Evolutionary conservation across 2,113 vertebrate species (phyloP), one percentile per base, ranked within the genome.

Genomic region (Calypte anna): DNA sequence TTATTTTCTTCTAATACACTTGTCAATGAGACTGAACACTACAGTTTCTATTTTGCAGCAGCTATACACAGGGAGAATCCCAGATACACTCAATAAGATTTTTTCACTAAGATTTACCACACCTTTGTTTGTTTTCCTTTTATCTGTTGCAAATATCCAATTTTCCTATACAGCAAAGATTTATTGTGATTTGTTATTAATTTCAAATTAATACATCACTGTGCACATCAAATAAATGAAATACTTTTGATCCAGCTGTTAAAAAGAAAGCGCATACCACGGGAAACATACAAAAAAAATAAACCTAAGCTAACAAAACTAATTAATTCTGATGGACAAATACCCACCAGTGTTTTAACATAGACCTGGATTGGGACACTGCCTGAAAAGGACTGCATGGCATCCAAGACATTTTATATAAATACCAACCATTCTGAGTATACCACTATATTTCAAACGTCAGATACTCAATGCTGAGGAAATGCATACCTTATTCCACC

Each of bases 401-500:
- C 20, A 88, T 73, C 25, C 30, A 66, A 67, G 50, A 51, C 7
- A 40, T 55, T 79, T 92, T 72, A 59, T 53, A 21, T 11, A 51
- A 8, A 19, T 3, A 2, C 48, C 38, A 53, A 57, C 4, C 10
- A 30, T 48, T 68, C 25, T 4, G 8, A 84, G 17, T 7, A 66
- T 6, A 62, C 1, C 14, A 36, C 7, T 30, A 1, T 48, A 22
- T 82, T 83, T 88, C 54, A 44, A 64, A 8, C 7, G 31, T 51
- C 18, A 73, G 58, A 18, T 25, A 79, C 10, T 4, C 53, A 66
- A 3, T 7, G n/a, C 21, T 70, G 33, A 55, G 87, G 27, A 86
- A 89, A 83, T 5, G 10, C 93, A 77, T 70, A 99, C 99, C 98
- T 99, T 99, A 96, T 97, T 98, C 99, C 99, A 99, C 15, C 91